phyloP scores from a whole-genome alignment of 2,797 vertebrate species.

The Sebastolobus altivelis region DNA sequence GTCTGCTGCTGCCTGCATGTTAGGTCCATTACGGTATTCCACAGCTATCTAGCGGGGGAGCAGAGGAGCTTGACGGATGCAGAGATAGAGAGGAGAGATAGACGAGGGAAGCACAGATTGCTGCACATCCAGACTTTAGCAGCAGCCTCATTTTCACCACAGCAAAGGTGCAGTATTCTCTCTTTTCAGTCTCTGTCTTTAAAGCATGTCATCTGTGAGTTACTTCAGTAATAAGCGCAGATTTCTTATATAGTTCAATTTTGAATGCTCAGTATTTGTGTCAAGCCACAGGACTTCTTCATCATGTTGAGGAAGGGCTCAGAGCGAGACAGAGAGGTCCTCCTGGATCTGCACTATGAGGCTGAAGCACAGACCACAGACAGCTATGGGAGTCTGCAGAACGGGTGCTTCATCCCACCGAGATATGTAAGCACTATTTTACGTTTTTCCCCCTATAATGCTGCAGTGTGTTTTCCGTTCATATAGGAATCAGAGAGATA shows the following conservation, averaged over 20 bases:
- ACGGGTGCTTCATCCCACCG: slow-evolving; percentile 79
- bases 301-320: slow-evolving; percentile 82
- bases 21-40: slow-evolving; percentile 75
- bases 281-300: slow-evolving; percentile 16
- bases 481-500: not conserved
- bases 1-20: slow-evolving; percentile 45
- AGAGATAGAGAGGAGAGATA: slow-evolving; percentile 67
- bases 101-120: slow-evolving; percentile 53
- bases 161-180: slow-evolving; percentile 52
- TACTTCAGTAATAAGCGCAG: slow-evolving; percentile 26
- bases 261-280: slow-evolving; percentile 15
- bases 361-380: slow-evolving; percentile 73
- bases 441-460: not conserved
- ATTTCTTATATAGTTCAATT: slow-evolving; percentile 7
- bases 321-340: slow-evolving; percentile 82
- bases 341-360: slow-evolving; percentile 79
- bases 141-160: slow-evolving; percentile 37
- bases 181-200: slow-evolving; percentile 15
- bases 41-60: slow-evolving; percentile 55
- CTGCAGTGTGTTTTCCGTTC: slow-evolving; percentile 18
- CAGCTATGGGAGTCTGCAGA: slow-evolving; percentile 82
- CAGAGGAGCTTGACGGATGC: slow-evolving; percentile 68
- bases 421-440: slow-evolving; percentile 80
- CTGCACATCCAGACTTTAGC: slow-evolving; percentile 62
- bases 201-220: slow-evolving; percentile 4